phyloP scores from a whole-genome alignment of 2,888 invertebrate genomes.

The Phragmatobia fuliginosa region DNA sequence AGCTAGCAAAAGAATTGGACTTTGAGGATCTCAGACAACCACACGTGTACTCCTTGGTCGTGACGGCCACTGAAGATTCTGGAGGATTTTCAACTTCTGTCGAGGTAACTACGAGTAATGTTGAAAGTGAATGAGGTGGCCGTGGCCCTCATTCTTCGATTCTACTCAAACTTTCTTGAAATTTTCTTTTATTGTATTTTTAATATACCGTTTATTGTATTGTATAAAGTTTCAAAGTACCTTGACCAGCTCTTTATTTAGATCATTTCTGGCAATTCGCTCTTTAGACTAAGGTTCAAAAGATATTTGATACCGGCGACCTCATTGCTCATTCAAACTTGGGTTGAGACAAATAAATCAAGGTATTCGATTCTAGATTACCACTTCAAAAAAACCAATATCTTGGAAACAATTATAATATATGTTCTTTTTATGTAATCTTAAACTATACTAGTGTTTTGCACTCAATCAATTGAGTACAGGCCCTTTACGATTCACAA shows the following conservation, averaged over 20 bases:
- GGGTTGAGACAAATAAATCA: background rate
- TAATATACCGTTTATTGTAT: background rate
- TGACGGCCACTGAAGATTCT: slow-evolving; percentile 98
- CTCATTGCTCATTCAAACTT: background rate
- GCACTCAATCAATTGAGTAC: background rate
- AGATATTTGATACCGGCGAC: background rate
- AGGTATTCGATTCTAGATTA: background rate
- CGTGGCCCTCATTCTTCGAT: no score
- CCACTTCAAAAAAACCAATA: background rate
- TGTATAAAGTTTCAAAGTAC: background rate
- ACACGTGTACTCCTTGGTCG: slow-evolving; percentile 96
- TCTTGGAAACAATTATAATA: background rate
- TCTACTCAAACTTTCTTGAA: no score
- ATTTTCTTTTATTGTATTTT: no score
- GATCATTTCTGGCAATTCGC: no score
- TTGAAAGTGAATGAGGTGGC: no score
- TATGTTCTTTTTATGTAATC: no score
- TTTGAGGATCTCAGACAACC: slow-evolving; percentile 98
- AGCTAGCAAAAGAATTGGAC: slow-evolving; percentile 97
- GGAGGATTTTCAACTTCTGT: slow-evolving; percentile 98
- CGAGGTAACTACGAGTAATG: slow-evolving; percentile 87
- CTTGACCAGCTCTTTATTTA: background rate
- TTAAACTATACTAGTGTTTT: background rate
- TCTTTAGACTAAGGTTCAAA: background rate
- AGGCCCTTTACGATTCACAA: background rate